Evolutionary conservation across 2,888 invertebrate genomes (phyloP).

Genomic region (Smittia aterrima): DNA sequence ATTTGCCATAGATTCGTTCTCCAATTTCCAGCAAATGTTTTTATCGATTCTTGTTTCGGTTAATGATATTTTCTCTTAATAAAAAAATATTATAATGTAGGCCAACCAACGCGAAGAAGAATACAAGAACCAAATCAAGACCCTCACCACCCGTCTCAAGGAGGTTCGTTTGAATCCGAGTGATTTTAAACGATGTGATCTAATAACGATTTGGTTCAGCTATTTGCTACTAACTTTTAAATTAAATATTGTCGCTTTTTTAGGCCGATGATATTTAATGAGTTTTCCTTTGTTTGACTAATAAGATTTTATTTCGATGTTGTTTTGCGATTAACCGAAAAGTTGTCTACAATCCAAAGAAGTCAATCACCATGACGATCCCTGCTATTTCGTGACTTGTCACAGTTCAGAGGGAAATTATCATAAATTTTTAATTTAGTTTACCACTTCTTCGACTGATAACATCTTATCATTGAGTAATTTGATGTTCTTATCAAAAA

Average conservation of each 20-base stretch:
- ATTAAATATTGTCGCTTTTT: neutral
- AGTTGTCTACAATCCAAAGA: too few relatives aligned
- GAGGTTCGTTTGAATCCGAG: conserved; percentile 64
- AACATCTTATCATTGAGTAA: neutral
- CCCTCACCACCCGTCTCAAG: conserved; percentile 97
- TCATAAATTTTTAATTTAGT: too few relatives aligned
- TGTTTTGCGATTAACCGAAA: neutral
- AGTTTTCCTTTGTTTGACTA: neutral
- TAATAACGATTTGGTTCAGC: neutral
- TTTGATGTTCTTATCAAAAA: conserved; percentile 26
- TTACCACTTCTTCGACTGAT: neutral
- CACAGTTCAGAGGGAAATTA: too few relatives aligned
- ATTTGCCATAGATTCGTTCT: conserved; percentile 8
- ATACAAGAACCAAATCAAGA: conserved; percentile 99
- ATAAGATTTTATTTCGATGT: neutral
- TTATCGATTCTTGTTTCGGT: conserved; percentile 11
- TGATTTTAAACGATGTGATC: neutral
- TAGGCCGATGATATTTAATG: neutral
- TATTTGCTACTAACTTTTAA: neutral
- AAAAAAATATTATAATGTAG: conserved; percentile 56
- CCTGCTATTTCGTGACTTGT: too few relatives aligned
- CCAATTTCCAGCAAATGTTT: neutral
- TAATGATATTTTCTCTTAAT: neutral
- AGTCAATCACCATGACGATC: too few relatives aligned
- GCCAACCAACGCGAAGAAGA: conserved; percentile 99